Conservation (phyloP, 2,888 invertebrate genomes). For the Agrenia bidenticulata region DNA sequence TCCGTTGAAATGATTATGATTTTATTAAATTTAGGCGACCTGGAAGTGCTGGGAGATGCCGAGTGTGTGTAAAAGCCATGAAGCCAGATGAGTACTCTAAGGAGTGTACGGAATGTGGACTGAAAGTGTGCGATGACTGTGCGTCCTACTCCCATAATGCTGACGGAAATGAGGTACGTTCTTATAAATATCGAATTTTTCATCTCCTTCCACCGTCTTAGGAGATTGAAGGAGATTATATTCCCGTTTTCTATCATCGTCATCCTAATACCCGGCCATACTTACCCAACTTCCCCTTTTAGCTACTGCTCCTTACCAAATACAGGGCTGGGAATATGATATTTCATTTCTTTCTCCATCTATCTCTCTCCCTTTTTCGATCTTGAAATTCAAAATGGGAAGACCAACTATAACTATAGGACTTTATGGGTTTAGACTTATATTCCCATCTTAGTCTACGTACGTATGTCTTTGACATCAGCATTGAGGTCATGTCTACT, state of each 20-base stretch:
- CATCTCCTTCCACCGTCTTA: conserved; percentile 4
- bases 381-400: not conserved
- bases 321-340: conserved; percentile 10
- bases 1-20: conserved; percentile 18
- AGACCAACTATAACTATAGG: not conserved
- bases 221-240: conserved; percentile 14
- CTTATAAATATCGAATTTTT: conserved; percentile 20
- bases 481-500: too few species aligned
- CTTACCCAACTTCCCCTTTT: not conserved
- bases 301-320: not conserved
- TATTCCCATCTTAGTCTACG: not conserved
- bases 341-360: conserved; percentile 1
- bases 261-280: not conserved
- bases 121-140: conserved; percentile 89
- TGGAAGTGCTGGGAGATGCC: conserved; percentile 72
- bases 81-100: conserved; percentile 85
- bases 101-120: conserved; percentile 85
- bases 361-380: not conserved
- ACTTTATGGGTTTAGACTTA: not conserved
- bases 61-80: conserved; percentile 83
- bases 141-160: conserved; percentile 86
- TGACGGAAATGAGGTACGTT: conserved; percentile 74
- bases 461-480: not conserved
- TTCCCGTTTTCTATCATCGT: conserved; percentile 11
- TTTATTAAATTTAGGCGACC: conserved; percentile 42